These are phyloP conservation scores for Lipotes vexillifer DNA, from an alignment of 2,113 vertebrate genomes.

Conservation along the genomic window DNA sequence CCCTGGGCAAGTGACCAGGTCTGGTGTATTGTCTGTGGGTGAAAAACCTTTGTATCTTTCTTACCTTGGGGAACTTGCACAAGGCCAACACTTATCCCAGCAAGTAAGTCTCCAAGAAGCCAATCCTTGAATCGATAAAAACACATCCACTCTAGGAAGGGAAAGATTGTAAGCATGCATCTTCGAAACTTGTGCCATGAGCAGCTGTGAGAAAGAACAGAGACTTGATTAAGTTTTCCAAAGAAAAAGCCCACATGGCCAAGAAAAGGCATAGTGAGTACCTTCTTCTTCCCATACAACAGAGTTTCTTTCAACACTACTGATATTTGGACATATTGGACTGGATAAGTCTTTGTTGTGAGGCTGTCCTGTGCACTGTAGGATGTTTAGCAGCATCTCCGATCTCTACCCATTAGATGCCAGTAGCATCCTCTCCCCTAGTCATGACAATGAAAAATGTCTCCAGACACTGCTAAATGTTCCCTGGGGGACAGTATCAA, in stretches of 20 bases:
- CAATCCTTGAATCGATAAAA: constrained; percentile 70
- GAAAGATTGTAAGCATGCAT: constrained; percentile 53
- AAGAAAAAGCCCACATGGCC: not conserved
- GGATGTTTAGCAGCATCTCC: not conserved
- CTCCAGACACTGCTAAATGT: not conserved
- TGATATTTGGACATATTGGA: not conserved
- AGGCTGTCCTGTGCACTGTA: not conserved
- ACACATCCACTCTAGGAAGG: constrained; percentile 74
- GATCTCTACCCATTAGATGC: not conserved
- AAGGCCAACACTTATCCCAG: constrained; percentile 73
- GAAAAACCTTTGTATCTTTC: not conserved
- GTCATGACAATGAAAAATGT: not conserved
- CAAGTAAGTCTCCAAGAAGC: constrained; percentile 75
- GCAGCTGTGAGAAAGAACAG: constrained; percentile 66
- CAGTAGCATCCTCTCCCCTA: not conserved
- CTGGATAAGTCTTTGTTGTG: not conserved
- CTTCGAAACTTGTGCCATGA: constrained; percentile 67
- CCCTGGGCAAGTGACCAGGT: not conserved
- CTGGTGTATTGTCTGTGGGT: not conserved
- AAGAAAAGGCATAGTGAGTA: not conserved
- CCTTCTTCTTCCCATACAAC: not conserved
- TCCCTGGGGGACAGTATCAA: not conserved
- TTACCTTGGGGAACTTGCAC: constrained; percentile 78
- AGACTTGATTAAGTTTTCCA: not conserved
- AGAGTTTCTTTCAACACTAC: not conserved